These are phyloP conservation scores for Siphlonurus alternatus DNA, from an alignment of 2,888 invertebrate species.

Conservation along the genomic window DNA sequence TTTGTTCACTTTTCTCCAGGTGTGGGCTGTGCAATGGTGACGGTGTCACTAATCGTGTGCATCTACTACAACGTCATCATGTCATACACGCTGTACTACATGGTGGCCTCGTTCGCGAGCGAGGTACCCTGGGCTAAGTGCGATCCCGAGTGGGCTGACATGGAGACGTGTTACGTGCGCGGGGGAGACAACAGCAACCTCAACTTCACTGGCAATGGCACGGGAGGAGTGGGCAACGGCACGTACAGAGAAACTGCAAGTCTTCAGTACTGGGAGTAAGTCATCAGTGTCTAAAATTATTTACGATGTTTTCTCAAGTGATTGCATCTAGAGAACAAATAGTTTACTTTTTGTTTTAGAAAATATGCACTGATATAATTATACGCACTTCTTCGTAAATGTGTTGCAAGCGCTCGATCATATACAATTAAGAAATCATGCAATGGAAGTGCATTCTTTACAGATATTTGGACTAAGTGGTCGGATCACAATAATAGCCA, in stretches of 20 bases:
- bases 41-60: conserved; percentile 47
- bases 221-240: not conserved
- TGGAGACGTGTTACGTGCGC: conserved; percentile 21
- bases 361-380: too few species aligned
- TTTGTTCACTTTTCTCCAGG: too few species aligned
- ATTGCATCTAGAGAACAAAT: too few species aligned
- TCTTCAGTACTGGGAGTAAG: conserved; percentile 26
- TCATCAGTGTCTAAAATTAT: too few species aligned
- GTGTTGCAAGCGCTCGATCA: too few species aligned
- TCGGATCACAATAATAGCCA: too few species aligned
- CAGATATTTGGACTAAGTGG: too few species aligned
- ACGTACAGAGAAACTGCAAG: conserved; percentile 22
- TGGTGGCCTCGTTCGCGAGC: conserved; percentile 46
- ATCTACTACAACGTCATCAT: conserved; percentile 70
- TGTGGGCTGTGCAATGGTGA: conserved; percentile 38
- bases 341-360: too few species aligned
- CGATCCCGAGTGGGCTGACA: conserved; percentile 25
- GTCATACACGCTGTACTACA: conserved; percentile 59
- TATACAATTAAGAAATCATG: too few species aligned
- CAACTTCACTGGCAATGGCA: conserved; percentile 3
- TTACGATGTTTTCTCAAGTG: not conserved
- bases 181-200: conserved; percentile 12
- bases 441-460: too few species aligned
- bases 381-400: too few species aligned
- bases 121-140: conserved; percentile 53